phyloP scores from a whole-genome alignment of 2,797 vertebrate genomes.

The Hybognathus amarus region DNA sequence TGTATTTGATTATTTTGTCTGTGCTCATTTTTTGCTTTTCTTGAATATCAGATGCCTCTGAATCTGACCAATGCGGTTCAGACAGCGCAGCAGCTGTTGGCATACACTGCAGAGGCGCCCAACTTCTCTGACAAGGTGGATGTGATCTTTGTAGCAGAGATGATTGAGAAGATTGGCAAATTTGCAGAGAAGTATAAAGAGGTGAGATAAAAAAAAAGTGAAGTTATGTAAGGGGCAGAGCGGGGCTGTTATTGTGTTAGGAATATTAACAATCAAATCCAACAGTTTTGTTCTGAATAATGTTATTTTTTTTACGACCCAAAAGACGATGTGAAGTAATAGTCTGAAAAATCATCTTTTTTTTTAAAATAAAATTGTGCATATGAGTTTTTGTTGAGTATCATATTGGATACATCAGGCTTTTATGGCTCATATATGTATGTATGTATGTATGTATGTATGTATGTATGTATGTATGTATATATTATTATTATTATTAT shows the following conservation, averaged over 20 bases:
- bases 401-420: too few relatives aligned
- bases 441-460: too few relatives aligned
- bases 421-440: background rate
- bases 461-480: too few relatives aligned
- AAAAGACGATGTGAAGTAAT: background rate
- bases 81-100: conserved; percentile 88
- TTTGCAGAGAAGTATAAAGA: conserved; percentile 97
- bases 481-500: too few relatives aligned
- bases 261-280: background rate
- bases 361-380: background rate
- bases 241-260: background rate
- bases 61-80: conserved; percentile 93
- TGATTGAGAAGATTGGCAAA: conserved; percentile 97
- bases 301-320: background rate
- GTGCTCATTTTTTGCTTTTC: background rate
- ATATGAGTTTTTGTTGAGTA: background rate
- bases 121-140: conserved; percentile 99
- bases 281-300: background rate
- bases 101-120: conserved; percentile 91
- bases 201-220: conserved; percentile 72
- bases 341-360: too few relatives aligned
- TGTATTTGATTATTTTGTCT: background rate
- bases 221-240: background rate
- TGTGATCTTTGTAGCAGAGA: conserved; percentile 97
- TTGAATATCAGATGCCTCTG: conserved; percentile 86